These are phyloP conservation scores for Rhombomys opimus DNA, from an alignment of 2,113 vertebrate species.

Conservation along the genomic window DNA sequence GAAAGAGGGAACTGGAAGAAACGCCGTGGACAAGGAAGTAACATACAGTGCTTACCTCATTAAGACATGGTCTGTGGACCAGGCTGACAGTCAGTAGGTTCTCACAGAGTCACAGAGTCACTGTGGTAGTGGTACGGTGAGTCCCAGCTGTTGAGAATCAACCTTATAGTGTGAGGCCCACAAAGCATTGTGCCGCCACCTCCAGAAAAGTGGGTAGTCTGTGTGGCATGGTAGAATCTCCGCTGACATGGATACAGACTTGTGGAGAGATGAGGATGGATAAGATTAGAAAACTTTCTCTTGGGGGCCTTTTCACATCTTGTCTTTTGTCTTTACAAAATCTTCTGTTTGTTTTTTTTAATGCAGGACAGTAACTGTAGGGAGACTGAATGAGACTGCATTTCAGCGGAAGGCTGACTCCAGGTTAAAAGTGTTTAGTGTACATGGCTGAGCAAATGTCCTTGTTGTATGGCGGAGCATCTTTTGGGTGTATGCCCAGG, in stretches of 20 bases:
- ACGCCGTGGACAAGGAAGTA: background rate
- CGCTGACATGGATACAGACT: slow-evolving; percentile 97
- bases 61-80: slow-evolving; percentile 87
- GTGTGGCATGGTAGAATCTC: slow-evolving; percentile 96
- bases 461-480: too few relatives aligned
- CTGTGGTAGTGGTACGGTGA: slow-evolving; percentile 97
- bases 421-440: background rate
- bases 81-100: slow-evolving; percentile 88
- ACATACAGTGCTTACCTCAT: background rate
- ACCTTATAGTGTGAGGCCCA: slow-evolving; percentile 92
- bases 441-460: too few relatives aligned
- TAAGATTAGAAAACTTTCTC: slow-evolving; percentile 96
- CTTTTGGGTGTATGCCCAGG: too few relatives aligned
- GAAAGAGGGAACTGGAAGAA: background rate
- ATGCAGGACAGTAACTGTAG: slow-evolving; percentile 87
- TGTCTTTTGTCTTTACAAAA: slow-evolving; percentile 92
- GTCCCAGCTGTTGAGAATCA: slow-evolving; percentile 94
- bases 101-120: slow-evolving; percentile 93
- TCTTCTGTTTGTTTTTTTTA: slow-evolving; percentile 87
- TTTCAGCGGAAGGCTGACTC: background rate
- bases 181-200: slow-evolving; percentile 94
- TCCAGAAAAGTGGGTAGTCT: slow-evolving; percentile 97
- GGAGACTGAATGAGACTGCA: background rate
- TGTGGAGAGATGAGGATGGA: slow-evolving; percentile 94
- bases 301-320: slow-evolving; percentile 94